A percentile compares a stretch with the other conserved stretches of the same genome.
Evolutionary conservation across 2,888 invertebrate species (phyloP).

Genomic region (Xestia xanthographa): DNA sequence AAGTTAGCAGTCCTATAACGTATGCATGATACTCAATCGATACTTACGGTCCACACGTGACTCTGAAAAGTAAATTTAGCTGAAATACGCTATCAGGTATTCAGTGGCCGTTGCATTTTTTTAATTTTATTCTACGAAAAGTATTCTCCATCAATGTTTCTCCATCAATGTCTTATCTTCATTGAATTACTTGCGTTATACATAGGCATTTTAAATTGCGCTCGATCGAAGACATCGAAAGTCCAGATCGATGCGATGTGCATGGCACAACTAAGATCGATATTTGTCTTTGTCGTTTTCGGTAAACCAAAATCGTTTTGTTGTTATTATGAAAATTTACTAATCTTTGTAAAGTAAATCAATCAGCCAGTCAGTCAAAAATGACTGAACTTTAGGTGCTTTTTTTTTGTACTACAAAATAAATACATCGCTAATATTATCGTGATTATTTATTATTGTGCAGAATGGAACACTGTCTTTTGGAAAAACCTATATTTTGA

Average conservation of each 20-base stretch:
- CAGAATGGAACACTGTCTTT: background rate
- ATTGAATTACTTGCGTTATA: background rate
- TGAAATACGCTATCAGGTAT: background rate
- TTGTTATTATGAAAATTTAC: background rate
- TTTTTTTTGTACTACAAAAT: background rate
- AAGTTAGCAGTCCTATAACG: background rate
- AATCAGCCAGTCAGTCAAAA: background rate
- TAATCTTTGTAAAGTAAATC: background rate
- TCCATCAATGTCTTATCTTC: background rate
- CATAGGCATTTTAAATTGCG: background rate
- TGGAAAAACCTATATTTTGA: background rate
- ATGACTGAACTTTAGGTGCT: background rate
- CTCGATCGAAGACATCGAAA: background rate
- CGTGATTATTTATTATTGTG: background rate
- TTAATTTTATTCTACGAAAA: background rate
- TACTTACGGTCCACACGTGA: background rate
- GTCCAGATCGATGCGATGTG: background rate
- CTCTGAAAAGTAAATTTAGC: constrained; percentile 1
- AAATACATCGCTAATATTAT: background rate
- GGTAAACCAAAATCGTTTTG: background rate
- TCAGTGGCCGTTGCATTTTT: constrained; percentile 9
- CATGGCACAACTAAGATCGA: background rate
- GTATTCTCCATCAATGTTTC: background rate
- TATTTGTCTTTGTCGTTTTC: background rate
- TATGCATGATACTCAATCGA: constrained; percentile 21